These are phyloP conservation scores for Myotis vivesi DNA, from an alignment of 2,797 vertebrate genomes.

Conservation along the genomic window DNA sequence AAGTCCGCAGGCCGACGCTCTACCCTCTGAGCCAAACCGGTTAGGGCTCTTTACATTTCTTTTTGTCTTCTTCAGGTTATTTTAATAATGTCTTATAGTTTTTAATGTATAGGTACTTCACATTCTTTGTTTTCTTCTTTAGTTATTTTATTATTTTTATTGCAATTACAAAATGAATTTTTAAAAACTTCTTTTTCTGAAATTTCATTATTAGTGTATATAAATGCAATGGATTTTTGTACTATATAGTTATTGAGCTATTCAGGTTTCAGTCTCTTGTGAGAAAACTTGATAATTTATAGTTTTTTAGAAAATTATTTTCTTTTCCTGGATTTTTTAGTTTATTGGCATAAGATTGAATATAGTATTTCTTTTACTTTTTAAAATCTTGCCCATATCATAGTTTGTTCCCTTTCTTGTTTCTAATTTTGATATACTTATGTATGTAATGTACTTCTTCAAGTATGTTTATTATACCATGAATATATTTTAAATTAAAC, in stretches of 20 bases:
- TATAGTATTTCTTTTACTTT: constrained; percentile 39
- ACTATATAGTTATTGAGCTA: background rate
- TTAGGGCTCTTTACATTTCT: background rate
- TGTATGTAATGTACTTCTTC: constrained; percentile 51
- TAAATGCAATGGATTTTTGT: background rate
- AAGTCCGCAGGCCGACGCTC: no score
- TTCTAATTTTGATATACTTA: constrained; percentile 41
- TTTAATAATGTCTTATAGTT: background rate
- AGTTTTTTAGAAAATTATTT: constrained; percentile 43
- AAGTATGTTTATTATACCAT: constrained; percentile 62
- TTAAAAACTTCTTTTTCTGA: background rate
- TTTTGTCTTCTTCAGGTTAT: background rate
- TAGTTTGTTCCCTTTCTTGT: constrained; percentile 30
- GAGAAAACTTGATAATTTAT: constrained; percentile 31
- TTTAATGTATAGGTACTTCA: background rate
- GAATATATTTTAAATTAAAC: constrained; percentile 74
- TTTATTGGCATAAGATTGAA: constrained; percentile 22
- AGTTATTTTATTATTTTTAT: background rate
- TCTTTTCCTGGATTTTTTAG: background rate
- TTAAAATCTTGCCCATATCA: background rate
- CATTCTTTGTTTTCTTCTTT: background rate
- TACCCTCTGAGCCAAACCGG: no score
- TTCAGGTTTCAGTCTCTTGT: constrained; percentile 2
- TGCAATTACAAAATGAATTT: background rate
- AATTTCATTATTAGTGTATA: background rate